phyloP scores from a whole-genome alignment of 1,140 invertebrate genomes.

The Samia ricini region DNA sequence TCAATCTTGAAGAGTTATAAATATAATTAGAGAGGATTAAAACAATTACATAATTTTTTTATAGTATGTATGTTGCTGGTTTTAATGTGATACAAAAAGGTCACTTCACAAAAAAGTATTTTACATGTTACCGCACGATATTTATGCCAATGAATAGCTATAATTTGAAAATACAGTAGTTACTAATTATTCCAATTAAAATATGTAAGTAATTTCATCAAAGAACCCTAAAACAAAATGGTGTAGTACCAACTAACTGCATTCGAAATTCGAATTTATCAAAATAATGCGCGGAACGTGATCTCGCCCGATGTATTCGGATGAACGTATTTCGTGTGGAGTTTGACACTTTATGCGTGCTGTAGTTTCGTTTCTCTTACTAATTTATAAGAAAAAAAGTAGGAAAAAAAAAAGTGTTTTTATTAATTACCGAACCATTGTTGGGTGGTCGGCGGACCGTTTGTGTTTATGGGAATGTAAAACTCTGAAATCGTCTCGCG shows the following conservation, averaged over 20 bases:
- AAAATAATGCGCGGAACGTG: conserved; percentile 66
- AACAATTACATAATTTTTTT: too few relatives aligned
- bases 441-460: conserved; percentile 35
- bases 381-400: conserved; percentile 29
- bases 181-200: too few relatives aligned
- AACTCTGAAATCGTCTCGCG: conserved; percentile 1
- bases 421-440: conserved; percentile 57
- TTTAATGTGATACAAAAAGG: too few relatives aligned
- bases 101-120: too few relatives aligned
- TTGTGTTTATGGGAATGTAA: conserved; percentile 2
- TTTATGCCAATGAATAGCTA: too few relatives aligned
- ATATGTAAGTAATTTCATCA: neutral
- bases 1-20: too few relatives aligned
- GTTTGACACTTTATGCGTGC: conserved; percentile 30
- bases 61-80: too few relatives aligned
- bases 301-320: conserved; percentile 45
- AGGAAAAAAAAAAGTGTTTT: conserved; percentile 14
- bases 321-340: conserved; percentile 52
- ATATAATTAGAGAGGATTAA: too few relatives aligned
- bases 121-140: too few relatives aligned
- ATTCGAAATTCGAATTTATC: conserved; percentile 46
- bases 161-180: too few relatives aligned
- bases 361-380: conserved; percentile 24
- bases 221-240: conserved; percentile 19
- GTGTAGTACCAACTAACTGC: conserved; percentile 19